Base-by-base conservation (phyloP, 2,888 invertebrate species). In the Syrphus vitripennis region DNA sequence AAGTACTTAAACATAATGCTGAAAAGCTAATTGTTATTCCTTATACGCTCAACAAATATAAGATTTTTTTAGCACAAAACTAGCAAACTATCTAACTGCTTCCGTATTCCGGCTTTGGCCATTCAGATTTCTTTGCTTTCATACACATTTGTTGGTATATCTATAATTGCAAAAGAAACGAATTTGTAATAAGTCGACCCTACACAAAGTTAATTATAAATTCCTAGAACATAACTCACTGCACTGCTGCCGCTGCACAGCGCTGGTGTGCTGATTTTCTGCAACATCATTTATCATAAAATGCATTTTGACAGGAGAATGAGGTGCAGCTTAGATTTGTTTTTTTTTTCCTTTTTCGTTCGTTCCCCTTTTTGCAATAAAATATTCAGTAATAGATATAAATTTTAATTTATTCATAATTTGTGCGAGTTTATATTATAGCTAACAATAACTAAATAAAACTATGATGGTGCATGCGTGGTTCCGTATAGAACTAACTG, bases 401-500 rank as follows among this genome's bases (percentile, higher is more conserved):
- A 40, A 69, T 24, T 50, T 59, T 83, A 83, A 83, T 83, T 83
- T 79, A 84, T 80, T 42, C 80, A 67, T 71, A 76, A 76, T 71
- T 71, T 67, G 67, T 67, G 50, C 67, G 50, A 55, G 53, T 84
- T 84, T 84, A 80, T 76, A 34, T 34, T 34, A 29, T 79, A 45
- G 37, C 12, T 42, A n/a, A n/a, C n/a, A n/a, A n/a, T 26, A 59
- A 31, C n/a, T n/a, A n/a, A n/a, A n/a, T n/a, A 65, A 65, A 29
- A 65, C 3, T 50, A n/a, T n/a, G 40, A 42, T 37, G 83, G 77
- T 31, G 71, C 59, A 37, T 63, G 67, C 9, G 34, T 29, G 50
- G 88, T 88, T 48, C 88, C 88, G 72, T 88, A 81, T 19, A 88
- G 72, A 53, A 83, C 81, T 67, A 88, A 79, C 67, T 83, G 82